Percentiles rank a stretch among this genome's conserved stretches.
Conservation (phyloP, 2,888 invertebrate genomes). For the Melanostoma scalare region DNA sequence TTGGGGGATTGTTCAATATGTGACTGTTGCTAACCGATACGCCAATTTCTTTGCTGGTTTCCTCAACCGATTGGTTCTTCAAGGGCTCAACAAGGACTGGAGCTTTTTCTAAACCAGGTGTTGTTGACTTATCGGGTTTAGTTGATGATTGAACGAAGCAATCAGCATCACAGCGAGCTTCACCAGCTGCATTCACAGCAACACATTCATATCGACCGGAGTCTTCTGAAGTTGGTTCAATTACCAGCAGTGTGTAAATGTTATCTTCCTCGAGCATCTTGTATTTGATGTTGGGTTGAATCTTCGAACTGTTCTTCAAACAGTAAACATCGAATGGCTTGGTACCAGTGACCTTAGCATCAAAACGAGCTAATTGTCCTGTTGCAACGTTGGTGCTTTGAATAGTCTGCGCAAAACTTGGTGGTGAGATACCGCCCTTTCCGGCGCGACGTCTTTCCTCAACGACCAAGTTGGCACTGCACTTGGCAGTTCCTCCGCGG, state of each 20-base stretch:
- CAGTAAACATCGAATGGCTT: conserved; percentile 97
- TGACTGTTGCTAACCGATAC: too few species aligned
- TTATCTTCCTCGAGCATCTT: conserved; percentile 96
- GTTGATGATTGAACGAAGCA: conserved; percentile 89
- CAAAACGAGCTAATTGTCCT: conserved; percentile 94
- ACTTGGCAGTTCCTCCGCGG: conserved; percentile 97
- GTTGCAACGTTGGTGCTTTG: conserved; percentile 90
- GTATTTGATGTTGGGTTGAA: conserved; percentile 93
- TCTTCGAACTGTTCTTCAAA: conserved; percentile 96
- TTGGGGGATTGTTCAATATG: too few species aligned
- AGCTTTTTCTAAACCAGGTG: conserved; percentile 89
- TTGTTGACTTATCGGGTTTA: conserved; percentile 86
- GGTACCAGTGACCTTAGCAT: conserved; percentile 93
- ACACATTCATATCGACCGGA: conserved; percentile 97
- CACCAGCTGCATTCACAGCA: conserved; percentile 95
- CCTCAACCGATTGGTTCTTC: conserved; percentile 92
- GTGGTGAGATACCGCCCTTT: conserved; percentile 90
- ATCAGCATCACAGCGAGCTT: conserved; percentile 96
- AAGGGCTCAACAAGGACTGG: conserved; percentile 93
- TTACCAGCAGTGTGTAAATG: conserved; percentile 92
- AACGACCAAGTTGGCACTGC: conserved; percentile 97
- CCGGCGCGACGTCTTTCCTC: conserved; percentile 92
- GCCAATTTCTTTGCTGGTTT: conserved; percentile 88
- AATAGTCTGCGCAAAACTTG: conserved; percentile 93
- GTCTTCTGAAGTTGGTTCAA: conserved; percentile 94